Base-by-base conservation (phyloP, 2,113 vertebrate genomes). In the Macrotus californicus region DNA sequence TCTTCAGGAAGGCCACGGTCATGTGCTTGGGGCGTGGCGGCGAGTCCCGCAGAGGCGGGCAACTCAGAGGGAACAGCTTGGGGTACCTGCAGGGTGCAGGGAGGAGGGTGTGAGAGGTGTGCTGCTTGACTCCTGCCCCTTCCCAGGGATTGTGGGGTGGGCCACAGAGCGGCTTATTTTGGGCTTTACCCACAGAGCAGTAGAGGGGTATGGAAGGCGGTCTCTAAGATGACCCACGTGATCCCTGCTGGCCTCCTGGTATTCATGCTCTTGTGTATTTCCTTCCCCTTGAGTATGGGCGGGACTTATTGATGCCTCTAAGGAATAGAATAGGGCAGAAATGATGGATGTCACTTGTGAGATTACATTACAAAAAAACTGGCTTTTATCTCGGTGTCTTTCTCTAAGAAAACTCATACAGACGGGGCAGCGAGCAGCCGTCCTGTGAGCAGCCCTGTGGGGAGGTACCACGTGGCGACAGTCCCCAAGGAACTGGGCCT, bases 1-100 rank as follows among this genome's bases (percentile, higher is more conserved):
- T 99, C 98, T 99, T 99, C 52, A 99, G 98, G 98, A 99, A 99
- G 96, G 97, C 98, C 89, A 99, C 97, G 0, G 98, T 98, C 95
- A 97, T 98, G 98, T 99, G 99, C 96, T 99, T 99, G 76, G 97
- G 91, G 22, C 90, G 97, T 0, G 97, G 96, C 1, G 98, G 98
- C 18, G 97, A 93, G 73, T 94, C 96, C 1, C 87, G 95, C 34
- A 94, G 91, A 0, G 96, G 97, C 4, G 98, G 93, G 75, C 98
- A 99, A 59, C 97, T 96, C 8, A 97, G 36, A 50, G 98, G 97
- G 79, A 98, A 98, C 56, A 96, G 92, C 86, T 98, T 98, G 80
- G 98, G 98, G 91, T 97, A 98, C 98, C 99, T 99, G 89, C 29
- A 90, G 50, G 31, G 39, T 21, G 36, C 64, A 5, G 66, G 54